Percentiles rank a stretch among this genome's conserved stretches.
These are phyloP conservation scores for Chloroceryle inda DNA, from an alignment of 2,797 vertebrate genomes.

Conservation along the genomic window DNA sequence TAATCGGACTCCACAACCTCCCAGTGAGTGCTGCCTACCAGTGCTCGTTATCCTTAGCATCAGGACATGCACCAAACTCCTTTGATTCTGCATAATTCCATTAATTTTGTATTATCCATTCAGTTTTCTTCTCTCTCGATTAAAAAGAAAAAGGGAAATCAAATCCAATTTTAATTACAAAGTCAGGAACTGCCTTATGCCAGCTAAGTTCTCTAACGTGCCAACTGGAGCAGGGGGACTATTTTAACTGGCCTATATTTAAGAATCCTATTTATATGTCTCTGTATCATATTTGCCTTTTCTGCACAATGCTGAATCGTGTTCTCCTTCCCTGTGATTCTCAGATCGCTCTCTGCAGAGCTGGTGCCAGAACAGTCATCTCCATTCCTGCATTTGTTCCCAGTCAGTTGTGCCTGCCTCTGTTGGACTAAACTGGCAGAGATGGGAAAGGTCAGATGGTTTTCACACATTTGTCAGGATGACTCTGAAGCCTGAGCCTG, in stretches of 20 bases:
- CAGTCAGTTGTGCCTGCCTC: neutral
- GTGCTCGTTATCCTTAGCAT: neutral
- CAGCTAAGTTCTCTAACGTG: neutral
- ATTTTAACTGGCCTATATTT: conserved; percentile 47
- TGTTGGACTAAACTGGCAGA: neutral
- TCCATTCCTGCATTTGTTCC: neutral
- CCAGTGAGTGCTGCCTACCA: rapidly evolving
- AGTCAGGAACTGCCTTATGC: neutral
- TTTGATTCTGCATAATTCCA: neutral
- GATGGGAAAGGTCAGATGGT: neutral
- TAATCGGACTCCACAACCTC: neutral
- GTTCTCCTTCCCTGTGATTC: neutral
- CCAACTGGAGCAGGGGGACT: neutral
- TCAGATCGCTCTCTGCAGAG: neutral
- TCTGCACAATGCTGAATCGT: conserved; percentile 47
- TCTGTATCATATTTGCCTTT: neutral
- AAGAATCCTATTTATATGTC: neutral
- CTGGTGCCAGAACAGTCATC: conserved; percentile 7
- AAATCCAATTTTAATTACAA: neutral
- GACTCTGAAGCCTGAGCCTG: neutral
- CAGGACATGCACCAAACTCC: neutral
- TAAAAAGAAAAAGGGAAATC: neutral
- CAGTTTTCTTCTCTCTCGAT: neutral
- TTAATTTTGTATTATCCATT: neutral
- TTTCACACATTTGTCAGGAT: neutral